Percentiles rank a stretch among this genome's conserved stretches.
Conservation (phyloP, 2,888 invertebrate species). For the Melanostoma mellinum region DNA sequence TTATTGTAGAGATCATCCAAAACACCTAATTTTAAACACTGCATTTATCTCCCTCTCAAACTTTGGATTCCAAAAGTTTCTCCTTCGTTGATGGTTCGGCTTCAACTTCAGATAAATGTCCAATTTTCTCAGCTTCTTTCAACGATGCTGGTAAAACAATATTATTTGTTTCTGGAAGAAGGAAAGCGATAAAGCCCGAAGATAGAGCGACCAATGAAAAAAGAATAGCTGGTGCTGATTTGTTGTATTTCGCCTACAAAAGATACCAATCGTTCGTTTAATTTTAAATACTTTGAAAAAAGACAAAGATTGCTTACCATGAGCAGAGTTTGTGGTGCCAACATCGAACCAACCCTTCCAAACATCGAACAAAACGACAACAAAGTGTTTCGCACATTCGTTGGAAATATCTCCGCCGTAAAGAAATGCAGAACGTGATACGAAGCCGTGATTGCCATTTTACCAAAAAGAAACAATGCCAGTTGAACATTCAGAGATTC, state of each 20-base stretch:
- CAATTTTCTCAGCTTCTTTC: constrained; percentile 83
- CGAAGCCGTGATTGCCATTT: constrained; percentile 86
- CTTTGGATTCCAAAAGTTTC: constrained; percentile 26
- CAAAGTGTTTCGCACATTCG: constrained; percentile 85
- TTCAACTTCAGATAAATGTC: constrained; percentile 1
- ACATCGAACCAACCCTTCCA: constrained; percentile 87
- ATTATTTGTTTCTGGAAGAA: constrained; percentile 86
- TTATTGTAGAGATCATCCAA: too few species aligned
- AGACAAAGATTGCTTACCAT: constrained; percentile 31
- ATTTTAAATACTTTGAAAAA: too few species aligned
- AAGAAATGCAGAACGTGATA: constrained; percentile 87
- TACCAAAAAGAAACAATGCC: constrained; percentile 84
- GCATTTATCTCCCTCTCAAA: not conserved
- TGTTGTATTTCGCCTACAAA: too few species aligned
- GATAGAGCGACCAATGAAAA: constrained; percentile 84
- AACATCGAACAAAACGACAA: constrained; percentile 87
- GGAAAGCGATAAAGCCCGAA: constrained; percentile 84
- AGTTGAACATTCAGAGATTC: constrained; percentile 57
- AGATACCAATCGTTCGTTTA: too few species aligned
- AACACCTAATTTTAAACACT: too few species aligned
- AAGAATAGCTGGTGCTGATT: constrained; percentile 83
- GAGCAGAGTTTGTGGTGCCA: constrained; percentile 85
- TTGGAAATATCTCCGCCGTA: constrained; percentile 89
- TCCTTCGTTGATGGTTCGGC: not conserved
- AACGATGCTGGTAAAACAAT: constrained; percentile 85